phyloP scores from a whole-genome alignment of 2,888 invertebrate genomes.

The Dryobotodes eremita region DNA sequence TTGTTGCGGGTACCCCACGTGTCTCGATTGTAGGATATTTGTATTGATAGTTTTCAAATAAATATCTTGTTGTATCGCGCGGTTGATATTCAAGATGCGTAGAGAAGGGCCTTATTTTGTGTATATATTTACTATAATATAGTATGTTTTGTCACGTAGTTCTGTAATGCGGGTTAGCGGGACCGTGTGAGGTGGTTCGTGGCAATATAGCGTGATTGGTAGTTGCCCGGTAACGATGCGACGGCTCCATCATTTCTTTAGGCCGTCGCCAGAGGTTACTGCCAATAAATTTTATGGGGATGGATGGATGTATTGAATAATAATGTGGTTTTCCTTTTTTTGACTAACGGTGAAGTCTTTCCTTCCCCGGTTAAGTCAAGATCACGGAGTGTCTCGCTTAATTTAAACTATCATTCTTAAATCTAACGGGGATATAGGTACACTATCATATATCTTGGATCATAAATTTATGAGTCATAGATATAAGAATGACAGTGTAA shows the following conservation, averaged over 20 bases:
- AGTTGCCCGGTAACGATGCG: constrained; percentile 19
- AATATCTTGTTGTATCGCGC: constrained; percentile 65
- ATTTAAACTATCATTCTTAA: background rate
- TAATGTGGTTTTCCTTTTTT: background rate
- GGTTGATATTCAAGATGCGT: constrained; percentile 68
- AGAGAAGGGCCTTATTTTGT: constrained; percentile 46
- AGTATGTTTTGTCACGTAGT: constrained; percentile 60
- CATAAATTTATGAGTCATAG: background rate
- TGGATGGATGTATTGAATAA: constrained; percentile 23
- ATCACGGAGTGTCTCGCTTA: background rate
- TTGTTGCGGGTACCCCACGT: constrained; percentile 56
- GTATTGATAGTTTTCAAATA: constrained; percentile 69
- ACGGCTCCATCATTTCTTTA: constrained; percentile 19
- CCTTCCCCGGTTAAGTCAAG: background rate
- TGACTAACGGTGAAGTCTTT: background rate
- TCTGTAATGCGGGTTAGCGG: constrained; percentile 39
- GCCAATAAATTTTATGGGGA: constrained; percentile 19
- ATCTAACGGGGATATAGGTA: background rate
- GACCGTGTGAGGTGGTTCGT: constrained; percentile 13
- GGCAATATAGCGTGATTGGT: constrained; percentile 21
- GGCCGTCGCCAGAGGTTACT: background rate
- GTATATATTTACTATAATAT: constrained; percentile 45
- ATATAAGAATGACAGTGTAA: background rate
- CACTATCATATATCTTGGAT: background rate
- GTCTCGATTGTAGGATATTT: constrained; percentile 65